These are phyloP conservation scores for Squalus acanthias DNA, from an alignment of 2,797 vertebrate genomes.

Conservation along the genomic window DNA sequence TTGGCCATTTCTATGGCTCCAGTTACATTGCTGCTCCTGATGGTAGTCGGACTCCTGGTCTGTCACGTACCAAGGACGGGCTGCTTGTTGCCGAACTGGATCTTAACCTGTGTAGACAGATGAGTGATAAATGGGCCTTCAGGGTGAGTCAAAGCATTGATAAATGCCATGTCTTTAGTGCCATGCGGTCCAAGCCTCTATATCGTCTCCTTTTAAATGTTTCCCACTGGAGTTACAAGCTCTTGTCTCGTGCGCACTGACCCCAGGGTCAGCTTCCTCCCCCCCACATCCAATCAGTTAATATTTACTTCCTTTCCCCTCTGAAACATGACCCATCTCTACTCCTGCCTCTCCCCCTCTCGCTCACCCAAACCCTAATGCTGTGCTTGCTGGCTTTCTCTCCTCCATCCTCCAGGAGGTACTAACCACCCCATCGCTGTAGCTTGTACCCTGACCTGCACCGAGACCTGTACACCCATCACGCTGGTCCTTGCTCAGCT, in stretches of 20 bases:
- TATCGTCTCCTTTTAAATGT: not conserved
- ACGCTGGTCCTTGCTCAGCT: not conserved
- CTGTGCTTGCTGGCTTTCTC: too few relatives aligned
- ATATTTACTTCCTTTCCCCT: too few relatives aligned
- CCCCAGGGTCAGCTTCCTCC: too few relatives aligned
- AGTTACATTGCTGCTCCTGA: conserved; percentile 87
- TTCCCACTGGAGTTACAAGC: not conserved
- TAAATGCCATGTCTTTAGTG: not conserved
- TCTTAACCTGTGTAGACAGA: conserved; percentile 88
- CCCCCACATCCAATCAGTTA: not conserved
- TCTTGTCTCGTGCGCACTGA: not conserved
- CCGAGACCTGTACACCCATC: not conserved
- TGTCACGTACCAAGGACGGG: conserved; percentile 78
- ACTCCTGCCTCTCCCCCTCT: too few relatives aligned
- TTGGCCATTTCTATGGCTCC: conserved; percentile 94
- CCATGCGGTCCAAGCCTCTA: not conserved
- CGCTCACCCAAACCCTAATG: too few relatives aligned
- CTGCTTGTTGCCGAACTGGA: conserved; percentile 82
- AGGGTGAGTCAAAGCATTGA: conserved; percentile 62
- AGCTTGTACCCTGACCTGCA: too few relatives aligned
- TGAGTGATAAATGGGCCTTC: conserved; percentile 85
- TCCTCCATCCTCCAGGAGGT: too few relatives aligned
- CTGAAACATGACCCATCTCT: too few relatives aligned
- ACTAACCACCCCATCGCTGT: too few relatives aligned
- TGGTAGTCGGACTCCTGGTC: conserved; percentile 79